Evolutionary conservation across 23 tunicate genomes (phyloP).

Genomic region (Diplosoma virens): DNA sequence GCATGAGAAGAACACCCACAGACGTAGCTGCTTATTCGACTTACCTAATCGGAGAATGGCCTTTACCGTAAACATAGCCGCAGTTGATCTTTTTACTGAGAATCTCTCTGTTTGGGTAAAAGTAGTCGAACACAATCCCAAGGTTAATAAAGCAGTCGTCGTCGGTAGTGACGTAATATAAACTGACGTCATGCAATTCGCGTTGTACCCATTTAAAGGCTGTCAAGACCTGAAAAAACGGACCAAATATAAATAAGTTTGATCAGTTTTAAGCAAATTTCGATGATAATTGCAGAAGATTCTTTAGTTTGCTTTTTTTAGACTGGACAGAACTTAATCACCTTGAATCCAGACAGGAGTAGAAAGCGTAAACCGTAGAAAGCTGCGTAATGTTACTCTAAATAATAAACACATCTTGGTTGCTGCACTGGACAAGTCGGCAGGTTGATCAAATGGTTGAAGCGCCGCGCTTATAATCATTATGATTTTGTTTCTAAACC

Average conservation of each 20-base stretch:
- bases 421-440: no score
- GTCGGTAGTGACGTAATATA: conserved; percentile 71
- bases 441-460: no score
- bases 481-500: no score
- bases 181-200: conserved; percentile 51
- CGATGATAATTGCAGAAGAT: background rate
- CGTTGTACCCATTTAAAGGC: conserved; percentile 53
- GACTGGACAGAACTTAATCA: no score
- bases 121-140: conserved; percentile 46
- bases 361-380: no score
- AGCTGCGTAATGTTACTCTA: no score
- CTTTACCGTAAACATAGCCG: conserved; percentile 56
- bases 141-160: conserved; percentile 82
- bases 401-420: no score
- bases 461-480: no score
- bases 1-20: background rate
- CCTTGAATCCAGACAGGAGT: no score
- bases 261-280: background rate
- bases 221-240: conserved; percentile 35
- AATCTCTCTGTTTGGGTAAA: background rate
- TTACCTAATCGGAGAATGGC: conserved; percentile 50
- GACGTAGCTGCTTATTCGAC: background rate
- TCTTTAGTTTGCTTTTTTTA: no score
- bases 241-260: background rate
- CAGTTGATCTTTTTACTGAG: conserved; percentile 52